Evolutionary conservation across 92 coral and sea anemone genomes (phyloP).

Genomic region (Bergia puertoricense): DNA sequence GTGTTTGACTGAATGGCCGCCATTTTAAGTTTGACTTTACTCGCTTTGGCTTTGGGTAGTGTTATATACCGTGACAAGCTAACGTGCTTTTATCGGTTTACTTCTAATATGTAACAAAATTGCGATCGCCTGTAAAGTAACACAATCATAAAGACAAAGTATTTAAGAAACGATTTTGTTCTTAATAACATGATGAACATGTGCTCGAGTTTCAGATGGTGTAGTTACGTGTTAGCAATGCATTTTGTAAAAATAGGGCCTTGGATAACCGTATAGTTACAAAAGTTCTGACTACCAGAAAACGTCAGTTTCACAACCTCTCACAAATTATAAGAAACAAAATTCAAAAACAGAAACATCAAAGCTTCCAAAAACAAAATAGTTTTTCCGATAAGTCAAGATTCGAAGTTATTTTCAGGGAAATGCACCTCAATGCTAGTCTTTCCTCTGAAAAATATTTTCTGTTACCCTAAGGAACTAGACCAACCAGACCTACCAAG

Average conservation of each 20-base stretch:
- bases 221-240: neutral
- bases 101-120: neutral
- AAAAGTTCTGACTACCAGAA: no score
- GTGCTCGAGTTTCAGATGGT: neutral
- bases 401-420: neutral
- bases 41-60: neutral
- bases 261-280: neutral
- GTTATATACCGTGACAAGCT: neutral
- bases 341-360: no score
- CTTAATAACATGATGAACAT: no score
- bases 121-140: neutral
- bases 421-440: neutral
- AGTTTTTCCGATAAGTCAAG: neutral
- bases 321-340: no score
- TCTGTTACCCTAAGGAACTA: constrained; percentile 12
- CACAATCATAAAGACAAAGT: neutral
- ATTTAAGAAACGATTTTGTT: neutral
- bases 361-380: neutral
- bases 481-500: constrained; percentile 65
- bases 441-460: neutral
- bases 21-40: neutral
- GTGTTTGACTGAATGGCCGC: neutral
- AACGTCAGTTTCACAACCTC: no score
- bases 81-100: neutral
- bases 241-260: neutral